Percentiles rank a stretch among this genome's conserved stretches.
Evolutionary conservation across 2,113 vertebrate genomes (phyloP).

Genomic region (Cebus imitator): DNA sequence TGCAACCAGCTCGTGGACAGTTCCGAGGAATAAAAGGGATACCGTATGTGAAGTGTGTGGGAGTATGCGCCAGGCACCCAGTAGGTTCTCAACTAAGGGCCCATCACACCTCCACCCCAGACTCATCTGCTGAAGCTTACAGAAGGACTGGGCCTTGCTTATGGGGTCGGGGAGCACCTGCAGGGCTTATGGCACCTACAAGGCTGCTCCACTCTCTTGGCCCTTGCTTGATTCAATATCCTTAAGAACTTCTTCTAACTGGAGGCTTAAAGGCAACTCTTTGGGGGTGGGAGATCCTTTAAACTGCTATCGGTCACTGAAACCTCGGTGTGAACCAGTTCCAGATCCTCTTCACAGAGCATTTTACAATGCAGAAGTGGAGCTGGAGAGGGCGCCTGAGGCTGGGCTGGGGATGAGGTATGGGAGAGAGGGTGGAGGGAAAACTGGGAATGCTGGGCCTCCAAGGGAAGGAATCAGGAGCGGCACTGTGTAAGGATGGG

Average conservation of each 20-base stretch:
- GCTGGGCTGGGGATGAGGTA: background rate
- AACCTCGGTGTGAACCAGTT: background rate
- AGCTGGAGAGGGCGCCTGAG: too few species aligned
- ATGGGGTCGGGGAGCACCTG: fast-evolving
- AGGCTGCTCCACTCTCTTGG: background rate
- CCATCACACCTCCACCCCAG: background rate
- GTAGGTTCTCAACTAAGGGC: background rate
- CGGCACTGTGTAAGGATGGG: background rate
- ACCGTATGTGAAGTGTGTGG: fast-evolving
- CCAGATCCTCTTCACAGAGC: background rate
- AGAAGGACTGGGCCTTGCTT: too few species aligned
- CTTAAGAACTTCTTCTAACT: background rate
- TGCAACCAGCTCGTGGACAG: background rate
- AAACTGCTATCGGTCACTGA: background rate
- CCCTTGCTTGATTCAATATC: background rate
- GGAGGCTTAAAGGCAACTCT: background rate
- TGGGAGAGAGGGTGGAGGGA: background rate
- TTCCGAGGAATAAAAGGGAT: background rate
- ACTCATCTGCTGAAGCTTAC: background rate
- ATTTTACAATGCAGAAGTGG: background rate
- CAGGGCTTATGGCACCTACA: background rate
- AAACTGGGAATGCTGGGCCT: background rate
- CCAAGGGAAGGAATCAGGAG: background rate
- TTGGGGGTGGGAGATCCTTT: too few species aligned
- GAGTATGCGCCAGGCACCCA: background rate